A percentile compares a stretch with the other conserved stretches of the same genome.
Conservation (phyloP, 2,113 vertebrate genomes). For the Synodontis membranacea region DNA sequence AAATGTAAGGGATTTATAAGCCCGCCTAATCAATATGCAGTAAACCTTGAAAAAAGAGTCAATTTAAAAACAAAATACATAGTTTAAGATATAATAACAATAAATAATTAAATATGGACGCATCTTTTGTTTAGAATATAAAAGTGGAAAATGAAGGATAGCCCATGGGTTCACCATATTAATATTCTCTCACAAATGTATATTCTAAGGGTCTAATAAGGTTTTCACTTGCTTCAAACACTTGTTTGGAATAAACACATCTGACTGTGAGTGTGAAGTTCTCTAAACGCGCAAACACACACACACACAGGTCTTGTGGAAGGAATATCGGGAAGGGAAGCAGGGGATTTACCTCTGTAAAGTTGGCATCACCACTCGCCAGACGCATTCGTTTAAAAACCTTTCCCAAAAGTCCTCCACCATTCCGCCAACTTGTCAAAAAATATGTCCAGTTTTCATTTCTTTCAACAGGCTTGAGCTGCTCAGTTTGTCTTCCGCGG, state of each 20-base stretch:
- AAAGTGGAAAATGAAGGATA: not conserved
- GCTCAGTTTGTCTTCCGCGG: slow-evolving; percentile 14
- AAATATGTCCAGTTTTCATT: slow-evolving; percentile 51
- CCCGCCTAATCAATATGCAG: not conserved
- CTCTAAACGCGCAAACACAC: not conserved
- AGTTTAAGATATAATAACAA: not conserved
- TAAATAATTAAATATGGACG: not conserved
- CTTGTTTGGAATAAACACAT: not conserved
- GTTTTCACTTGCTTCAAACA: not conserved
- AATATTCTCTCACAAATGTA: not conserved
- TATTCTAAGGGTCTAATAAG: not conserved
- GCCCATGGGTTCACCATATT: not conserved
- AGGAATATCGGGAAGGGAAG: not conserved
- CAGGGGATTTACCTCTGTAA: slow-evolving; percentile 65
- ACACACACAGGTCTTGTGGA: not conserved
- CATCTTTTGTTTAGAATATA: too few relatives aligned
- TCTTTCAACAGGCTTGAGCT: slow-evolving; percentile 41
- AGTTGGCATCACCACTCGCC: slow-evolving; percentile 59
- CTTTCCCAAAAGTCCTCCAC: slow-evolving; percentile 51
- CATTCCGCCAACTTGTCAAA: slow-evolving; percentile 60
- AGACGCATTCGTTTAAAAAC: slow-evolving; percentile 47
- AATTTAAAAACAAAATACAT: not conserved
- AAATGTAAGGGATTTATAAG: not conserved
- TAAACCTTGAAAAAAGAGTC: not conserved
- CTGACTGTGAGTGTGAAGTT: not conserved